Percentiles rank a stretch among this genome's conserved stretches.
Evolutionary conservation across 2,888 invertebrate genomes (phyloP).

Genomic region (Antheraea yamamai): DNA sequence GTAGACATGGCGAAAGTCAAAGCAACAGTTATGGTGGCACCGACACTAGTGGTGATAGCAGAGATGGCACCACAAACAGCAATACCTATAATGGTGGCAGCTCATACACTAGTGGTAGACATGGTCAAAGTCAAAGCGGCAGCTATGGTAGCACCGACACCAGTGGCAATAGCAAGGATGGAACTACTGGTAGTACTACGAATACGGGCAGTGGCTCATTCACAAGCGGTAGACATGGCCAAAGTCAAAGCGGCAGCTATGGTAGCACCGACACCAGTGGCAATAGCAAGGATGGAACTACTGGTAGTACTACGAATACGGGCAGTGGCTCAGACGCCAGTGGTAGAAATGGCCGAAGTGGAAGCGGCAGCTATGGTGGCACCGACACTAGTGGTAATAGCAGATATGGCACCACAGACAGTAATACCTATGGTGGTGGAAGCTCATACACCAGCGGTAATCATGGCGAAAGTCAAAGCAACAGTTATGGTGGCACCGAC

Average conservation of each 20-base stretch:
- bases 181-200: not conserved
- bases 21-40: not conserved
- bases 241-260: not conserved
- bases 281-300: not conserved
- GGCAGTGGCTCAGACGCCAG: too few species aligned
- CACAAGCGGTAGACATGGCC: not conserved
- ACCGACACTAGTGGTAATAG: not conserved
- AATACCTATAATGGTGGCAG: not conserved
- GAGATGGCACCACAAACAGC: not conserved
- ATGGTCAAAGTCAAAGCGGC: not conserved
- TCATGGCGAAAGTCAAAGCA: not conserved
- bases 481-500: not conserved
- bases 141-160: not conserved
- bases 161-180: not conserved
- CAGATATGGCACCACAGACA: not conserved
- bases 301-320: not conserved
- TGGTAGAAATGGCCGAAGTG: not conserved
- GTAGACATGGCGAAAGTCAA: not conserved
- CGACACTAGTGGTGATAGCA: not conserved
- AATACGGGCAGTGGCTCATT: not conserved
- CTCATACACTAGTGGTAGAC: not conserved
- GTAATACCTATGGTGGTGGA: not conserved
- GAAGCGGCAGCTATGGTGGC: not conserved
- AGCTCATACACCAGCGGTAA: not conserved
- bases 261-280: not conserved